phyloP scores from a whole-genome alignment of 2,797 vertebrate genomes.

The Pangasius larnaudii region DNA sequence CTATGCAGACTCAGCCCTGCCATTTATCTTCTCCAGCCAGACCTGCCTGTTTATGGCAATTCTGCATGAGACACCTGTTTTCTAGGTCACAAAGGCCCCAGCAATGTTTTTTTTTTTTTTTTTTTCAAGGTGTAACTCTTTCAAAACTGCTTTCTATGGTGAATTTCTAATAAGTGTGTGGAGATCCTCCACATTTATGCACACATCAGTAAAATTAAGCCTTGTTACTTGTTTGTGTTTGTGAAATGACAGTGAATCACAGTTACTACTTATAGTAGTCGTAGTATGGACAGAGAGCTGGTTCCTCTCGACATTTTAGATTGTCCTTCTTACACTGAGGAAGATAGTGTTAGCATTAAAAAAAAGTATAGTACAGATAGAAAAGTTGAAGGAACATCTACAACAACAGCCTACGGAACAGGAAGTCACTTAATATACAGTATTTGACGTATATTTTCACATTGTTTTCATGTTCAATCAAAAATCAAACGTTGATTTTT shows the following conservation, averaged over 20 bases:
- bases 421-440: no score
- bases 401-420: not conserved
- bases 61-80: conserved; percentile 81
- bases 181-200: conserved; percentile 28
- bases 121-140: conserved; percentile 39
- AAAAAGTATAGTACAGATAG: not conserved
- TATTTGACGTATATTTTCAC: not conserved
- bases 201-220: conserved; percentile 23
- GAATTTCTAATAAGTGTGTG: conserved; percentile 38
- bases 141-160: conserved; percentile 43
- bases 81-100: conserved; percentile 60
- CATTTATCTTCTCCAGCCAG: conserved; percentile 76
- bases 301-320: not conserved
- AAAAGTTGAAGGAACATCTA: not conserved
- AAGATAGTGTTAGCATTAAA: not conserved
- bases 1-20: conserved; percentile 89
- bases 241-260: conserved; percentile 25
- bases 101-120: conserved; percentile 22
- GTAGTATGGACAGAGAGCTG: not conserved
- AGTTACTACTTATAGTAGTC: not conserved
- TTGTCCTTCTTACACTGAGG: not conserved
- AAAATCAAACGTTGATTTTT: not conserved
- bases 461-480: not conserved
- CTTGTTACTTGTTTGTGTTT: conserved; percentile 24
- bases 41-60: conserved; percentile 50